Conservation (phyloP, 1,140 invertebrate genomes). For the Drosophila pachea region DNA sequence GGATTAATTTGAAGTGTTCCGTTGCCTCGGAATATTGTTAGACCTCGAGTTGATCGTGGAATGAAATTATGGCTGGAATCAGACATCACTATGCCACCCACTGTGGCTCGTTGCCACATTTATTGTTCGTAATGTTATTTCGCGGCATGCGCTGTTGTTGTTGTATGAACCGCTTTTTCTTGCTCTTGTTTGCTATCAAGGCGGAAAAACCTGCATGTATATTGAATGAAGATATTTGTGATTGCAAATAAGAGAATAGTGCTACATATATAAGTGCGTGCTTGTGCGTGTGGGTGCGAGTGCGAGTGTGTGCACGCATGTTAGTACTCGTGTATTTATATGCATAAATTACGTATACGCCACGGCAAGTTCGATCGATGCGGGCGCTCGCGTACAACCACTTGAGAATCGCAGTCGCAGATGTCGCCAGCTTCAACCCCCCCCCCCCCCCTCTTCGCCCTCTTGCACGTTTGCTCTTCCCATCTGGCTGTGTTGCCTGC, state of each 20-base stretch:
- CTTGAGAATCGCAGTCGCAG: conserved; percentile 59
- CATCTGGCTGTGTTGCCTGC: conserved; percentile 4
- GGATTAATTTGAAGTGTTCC: no score
- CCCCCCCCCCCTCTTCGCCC: background rate
- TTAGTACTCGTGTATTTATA: conserved; percentile 31
- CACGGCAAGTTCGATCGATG: conserved; percentile 60
- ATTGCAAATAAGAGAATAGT: conserved; percentile 39
- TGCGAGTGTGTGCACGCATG: conserved; percentile 23
- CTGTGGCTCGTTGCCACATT: conserved; percentile 22
- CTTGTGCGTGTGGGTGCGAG: conserved; percentile 13
- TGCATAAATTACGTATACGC: conserved; percentile 72
- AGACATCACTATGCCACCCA: conserved; percentile 15
- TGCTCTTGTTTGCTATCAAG: conserved; percentile 43
- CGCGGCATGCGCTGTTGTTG: conserved; percentile 20
- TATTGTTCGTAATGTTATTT: conserved; percentile 61
- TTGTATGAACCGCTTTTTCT: conserved; percentile 8
- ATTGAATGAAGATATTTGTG: conserved; percentile 63
- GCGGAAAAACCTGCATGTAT: conserved; percentile 53
- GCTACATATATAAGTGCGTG: conserved; percentile 2
- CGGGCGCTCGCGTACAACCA: conserved; percentile 43
- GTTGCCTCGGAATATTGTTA: no score
- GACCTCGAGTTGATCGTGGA: no score
- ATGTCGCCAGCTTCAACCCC: conserved; percentile 28
- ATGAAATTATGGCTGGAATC: conserved; percentile 1
- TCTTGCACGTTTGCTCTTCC: background rate